Conservation (phyloP, 2,113 vertebrate species). For the Neogobius melanostomus region DNA sequence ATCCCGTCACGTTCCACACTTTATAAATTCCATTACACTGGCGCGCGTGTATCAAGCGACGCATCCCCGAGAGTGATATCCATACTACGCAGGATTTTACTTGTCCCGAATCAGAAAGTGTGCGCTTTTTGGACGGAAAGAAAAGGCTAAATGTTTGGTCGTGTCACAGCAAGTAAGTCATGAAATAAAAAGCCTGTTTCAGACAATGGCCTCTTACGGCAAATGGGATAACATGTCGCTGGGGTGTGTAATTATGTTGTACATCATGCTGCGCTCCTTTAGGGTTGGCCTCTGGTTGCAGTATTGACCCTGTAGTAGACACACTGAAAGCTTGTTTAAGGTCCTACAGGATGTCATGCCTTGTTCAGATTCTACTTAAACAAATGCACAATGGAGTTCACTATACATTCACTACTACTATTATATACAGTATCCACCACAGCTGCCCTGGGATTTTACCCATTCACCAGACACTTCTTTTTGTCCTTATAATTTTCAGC, state of each 20-base stretch:
- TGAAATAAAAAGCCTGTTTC: constrained; percentile 42
- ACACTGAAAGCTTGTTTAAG: constrained; percentile 8
- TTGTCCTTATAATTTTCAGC: constrained; percentile 46
- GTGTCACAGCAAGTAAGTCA: constrained; percentile 64
- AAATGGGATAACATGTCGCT: constrained; percentile 32
- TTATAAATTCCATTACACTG: constrained; percentile 55
- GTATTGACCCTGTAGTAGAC: constrained; percentile 30
- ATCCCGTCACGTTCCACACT: no score
- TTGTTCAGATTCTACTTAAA: no score
- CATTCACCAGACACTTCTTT: constrained; percentile 20
- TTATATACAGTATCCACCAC: no score
- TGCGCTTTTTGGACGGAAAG: constrained; percentile 32
- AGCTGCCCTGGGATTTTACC: no score
- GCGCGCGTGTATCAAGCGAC: constrained; percentile 25
- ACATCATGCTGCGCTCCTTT: constrained; percentile 12
- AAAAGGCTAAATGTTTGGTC: constrained; percentile 51
- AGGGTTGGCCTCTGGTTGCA: constrained; percentile 13
- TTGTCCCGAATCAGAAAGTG: constrained; percentile 57
- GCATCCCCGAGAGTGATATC: constrained; percentile 59
- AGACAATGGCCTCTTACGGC: constrained; percentile 27
- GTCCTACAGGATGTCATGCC: no score
- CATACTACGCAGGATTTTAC: constrained; percentile 71
- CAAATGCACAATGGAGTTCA: no score
- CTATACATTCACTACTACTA: no score
- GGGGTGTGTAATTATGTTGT: constrained; percentile 35